phyloP scores from a whole-genome alignment of 2,888 invertebrate genomes.

The Vesta saturnalis region DNA sequence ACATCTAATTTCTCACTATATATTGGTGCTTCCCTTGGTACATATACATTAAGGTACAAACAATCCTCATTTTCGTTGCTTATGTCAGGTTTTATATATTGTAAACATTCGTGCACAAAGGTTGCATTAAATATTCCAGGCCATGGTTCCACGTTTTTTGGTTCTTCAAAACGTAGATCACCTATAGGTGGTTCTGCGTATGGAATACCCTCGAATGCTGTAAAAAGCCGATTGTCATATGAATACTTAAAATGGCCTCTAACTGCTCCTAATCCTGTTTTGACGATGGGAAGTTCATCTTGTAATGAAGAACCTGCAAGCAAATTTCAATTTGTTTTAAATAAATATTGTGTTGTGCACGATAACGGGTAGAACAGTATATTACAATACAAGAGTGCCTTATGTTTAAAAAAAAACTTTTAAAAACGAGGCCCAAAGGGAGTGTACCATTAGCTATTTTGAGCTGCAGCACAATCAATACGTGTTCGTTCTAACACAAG shows the following conservation, averaged over 20 bases:
- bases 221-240: conserved; percentile 5
- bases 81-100: background rate
- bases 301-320: no score
- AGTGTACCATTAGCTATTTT: no score
- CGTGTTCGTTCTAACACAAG: no score
- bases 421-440: no score
- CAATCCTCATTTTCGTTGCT: background rate
- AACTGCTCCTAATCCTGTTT: background rate
- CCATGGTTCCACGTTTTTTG: background rate
- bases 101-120: background rate
- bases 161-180: conserved; percentile 14
- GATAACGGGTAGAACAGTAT: no score
- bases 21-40: background rate
- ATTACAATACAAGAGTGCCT: no score
- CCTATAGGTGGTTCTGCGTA: conserved; percentile 22
- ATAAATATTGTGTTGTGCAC: no score
- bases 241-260: conserved; percentile 3
- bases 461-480: no score
- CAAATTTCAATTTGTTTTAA: no score
- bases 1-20: background rate
- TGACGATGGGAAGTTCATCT: background rate
- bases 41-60: background rate
- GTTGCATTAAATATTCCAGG: background rate
- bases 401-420: no score
- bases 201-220: conserved; percentile 22